A percentile compares a stretch with the other conserved stretches of the same genome.
These are phyloP conservation scores for Oryzias woworae DNA, from an alignment of 2,113 vertebrate species.

Conservation along the genomic window DNA sequence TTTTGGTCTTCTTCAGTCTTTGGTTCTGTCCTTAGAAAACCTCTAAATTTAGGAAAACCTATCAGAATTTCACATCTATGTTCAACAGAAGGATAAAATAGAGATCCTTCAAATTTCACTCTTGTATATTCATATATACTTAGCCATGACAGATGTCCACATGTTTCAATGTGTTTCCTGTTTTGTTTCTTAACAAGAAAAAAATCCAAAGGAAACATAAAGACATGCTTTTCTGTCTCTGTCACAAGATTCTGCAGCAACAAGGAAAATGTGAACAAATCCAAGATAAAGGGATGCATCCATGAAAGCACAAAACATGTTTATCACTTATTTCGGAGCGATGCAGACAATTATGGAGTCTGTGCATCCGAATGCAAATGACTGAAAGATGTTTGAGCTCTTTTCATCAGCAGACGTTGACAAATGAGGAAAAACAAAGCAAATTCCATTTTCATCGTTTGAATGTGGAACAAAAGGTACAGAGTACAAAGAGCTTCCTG, in stretches of 20 bases:
- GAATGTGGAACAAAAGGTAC: constrained; percentile 33
- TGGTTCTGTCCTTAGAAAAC: no score
- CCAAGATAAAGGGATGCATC: background rate
- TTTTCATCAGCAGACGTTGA: constrained; percentile 9
- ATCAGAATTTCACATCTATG: no score
- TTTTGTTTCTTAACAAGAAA: no score
- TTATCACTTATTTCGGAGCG: background rate
- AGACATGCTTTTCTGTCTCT: background rate
- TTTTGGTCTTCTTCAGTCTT: no score
- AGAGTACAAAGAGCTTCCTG: constrained; percentile 27
- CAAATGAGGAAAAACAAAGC: constrained; percentile 3
- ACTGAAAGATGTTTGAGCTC: constrained; percentile 25
- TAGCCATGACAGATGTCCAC: background rate
- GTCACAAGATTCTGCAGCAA: background rate
- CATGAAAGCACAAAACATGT: constrained; percentile 1
- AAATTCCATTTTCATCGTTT: constrained; percentile 8
- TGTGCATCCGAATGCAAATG: no score
- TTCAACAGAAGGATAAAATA: no score
- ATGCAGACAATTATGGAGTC: background rate
- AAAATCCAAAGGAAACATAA: background rate
- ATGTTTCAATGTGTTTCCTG: background rate
- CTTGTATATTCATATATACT: no score
- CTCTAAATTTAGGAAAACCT: no score
- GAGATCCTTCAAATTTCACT: no score
- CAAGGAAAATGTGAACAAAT: background rate